These are phyloP conservation scores for Antheraea yamamai DNA, from an alignment of 2,888 invertebrate species.

Conservation along the genomic window DNA sequence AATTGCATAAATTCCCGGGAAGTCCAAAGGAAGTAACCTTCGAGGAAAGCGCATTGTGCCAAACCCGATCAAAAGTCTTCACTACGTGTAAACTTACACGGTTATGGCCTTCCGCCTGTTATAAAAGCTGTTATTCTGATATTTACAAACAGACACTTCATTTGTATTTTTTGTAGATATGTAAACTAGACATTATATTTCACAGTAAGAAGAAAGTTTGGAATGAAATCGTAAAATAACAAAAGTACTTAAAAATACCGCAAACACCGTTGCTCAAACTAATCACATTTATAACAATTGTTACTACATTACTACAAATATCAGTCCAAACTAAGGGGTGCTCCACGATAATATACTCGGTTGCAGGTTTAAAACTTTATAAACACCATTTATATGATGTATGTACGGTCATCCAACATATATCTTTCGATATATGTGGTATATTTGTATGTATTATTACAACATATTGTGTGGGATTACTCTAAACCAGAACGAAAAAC, in stretches of 20 bases:
- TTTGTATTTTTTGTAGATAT: too few relatives aligned
- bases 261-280: constrained; percentile 4
- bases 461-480: not conserved
- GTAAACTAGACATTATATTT: not conserved
- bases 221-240: not conserved
- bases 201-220: not conserved
- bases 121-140: too few relatives aligned
- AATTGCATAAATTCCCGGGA: too few relatives aligned
- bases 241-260: not conserved
- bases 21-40: too few relatives aligned
- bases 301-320: not conserved
- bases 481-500: too few relatives aligned
- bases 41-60: too few relatives aligned
- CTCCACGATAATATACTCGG: constrained; percentile 2
- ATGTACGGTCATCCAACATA: not conserved
- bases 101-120: too few relatives aligned
- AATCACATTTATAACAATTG: constrained; percentile 7
- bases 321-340: not conserved
- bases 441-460: not conserved
- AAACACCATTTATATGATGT: constrained; percentile 7
- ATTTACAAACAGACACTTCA: not conserved
- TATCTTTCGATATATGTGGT: not conserved
- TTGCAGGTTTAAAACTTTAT: constrained; percentile 5
- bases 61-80: too few relatives aligned
- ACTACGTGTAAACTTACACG: too few relatives aligned